Base-by-base conservation (phyloP, 1,140 invertebrate genomes). In the Lamellibrachia luymesi region DNA sequence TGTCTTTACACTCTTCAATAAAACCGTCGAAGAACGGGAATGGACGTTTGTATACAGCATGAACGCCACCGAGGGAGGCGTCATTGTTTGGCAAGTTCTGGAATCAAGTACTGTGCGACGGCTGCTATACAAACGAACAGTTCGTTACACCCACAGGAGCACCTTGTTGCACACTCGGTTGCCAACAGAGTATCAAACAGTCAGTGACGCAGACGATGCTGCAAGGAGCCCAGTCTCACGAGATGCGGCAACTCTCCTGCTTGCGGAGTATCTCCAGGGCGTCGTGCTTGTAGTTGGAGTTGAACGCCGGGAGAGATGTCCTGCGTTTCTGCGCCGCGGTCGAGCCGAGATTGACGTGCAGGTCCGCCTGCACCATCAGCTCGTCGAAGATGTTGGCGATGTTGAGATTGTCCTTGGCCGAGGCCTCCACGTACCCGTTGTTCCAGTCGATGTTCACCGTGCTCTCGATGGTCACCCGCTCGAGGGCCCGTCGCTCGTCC, bases 321-420 rank as follows among this genome's bases (percentile, higher is more conserved):
- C 91, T 25, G 7, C 91, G 49, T n/a, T 91, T 91, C 2, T 51
- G 91, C 13, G 13, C 51, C 2, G 13, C 91, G 17, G 91, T 51
- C 51, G 91, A 51, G 8, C 91, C 51, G 91, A 51, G 49, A 49
- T 13, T 50, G 25, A 93, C 50, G 89, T 93, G 98, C 51, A 98
- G 97, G 95, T 98, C 98, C 0, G 98, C 98, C 96, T 99, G 98
- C 13, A 97, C 97, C 49, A 99, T 96, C 49, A 99, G 96, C 95
- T 98, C 98, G 95, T 98, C 98, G 80, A 93, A 93, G n/a, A 97
- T 96, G 89, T 95, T 94, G n/a, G 97, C 97, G 0, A 98, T 97
- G 95, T 98, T 98, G n/a, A 97, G 95, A 95, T 98, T 98, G 6
- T 98, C 98, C 94, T 98, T 98, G 1, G 98, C 98, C 0, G 98